Evolutionary conservation across 1,140 invertebrate genomes (phyloP).

Genomic region (Augochlora pura): DNA sequence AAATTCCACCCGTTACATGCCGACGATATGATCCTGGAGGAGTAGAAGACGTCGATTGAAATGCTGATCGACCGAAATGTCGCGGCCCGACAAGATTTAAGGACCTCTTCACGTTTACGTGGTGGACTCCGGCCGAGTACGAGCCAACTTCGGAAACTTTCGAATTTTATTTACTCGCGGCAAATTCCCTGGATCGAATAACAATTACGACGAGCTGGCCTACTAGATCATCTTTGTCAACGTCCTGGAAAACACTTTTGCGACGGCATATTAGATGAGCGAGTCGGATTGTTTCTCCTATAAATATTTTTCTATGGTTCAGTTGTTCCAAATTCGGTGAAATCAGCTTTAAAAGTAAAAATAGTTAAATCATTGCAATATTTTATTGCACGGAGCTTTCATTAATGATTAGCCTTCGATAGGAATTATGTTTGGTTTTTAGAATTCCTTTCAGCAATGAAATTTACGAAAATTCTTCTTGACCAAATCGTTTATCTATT

Average conservation of each 20-base stretch:
- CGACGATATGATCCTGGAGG: constrained; percentile 40
- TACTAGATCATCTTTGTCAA: background rate
- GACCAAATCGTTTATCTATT: too few relatives aligned
- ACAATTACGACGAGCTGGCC: constrained; percentile 26
- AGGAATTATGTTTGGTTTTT: too few relatives aligned
- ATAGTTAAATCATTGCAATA: too few relatives aligned
- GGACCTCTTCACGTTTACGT: constrained; percentile 32
- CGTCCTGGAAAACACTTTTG: background rate
- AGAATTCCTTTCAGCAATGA: too few relatives aligned
- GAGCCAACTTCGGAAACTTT: constrained; percentile 24
- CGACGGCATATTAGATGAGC: too few relatives aligned
- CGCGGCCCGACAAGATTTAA: constrained; percentile 40
- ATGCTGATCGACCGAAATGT: constrained; percentile 56
- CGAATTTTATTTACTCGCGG: constrained; percentile 27
- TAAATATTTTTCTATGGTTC: too few relatives aligned
- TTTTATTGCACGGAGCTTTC: too few relatives aligned
- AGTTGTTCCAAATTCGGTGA: too few relatives aligned
- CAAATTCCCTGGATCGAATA: constrained; percentile 31
- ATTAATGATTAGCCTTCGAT: too few relatives aligned
- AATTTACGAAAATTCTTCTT: too few relatives aligned
- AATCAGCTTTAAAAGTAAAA: too few relatives aligned
- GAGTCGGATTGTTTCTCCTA: too few relatives aligned
- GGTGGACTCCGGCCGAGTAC: background rate
- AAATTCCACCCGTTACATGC: constrained; percentile 47
- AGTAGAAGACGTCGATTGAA: constrained; percentile 39